Base-by-base conservation (phyloP, 92 coral and sea anemone species). In the Paragorgia papillata region DNA sequence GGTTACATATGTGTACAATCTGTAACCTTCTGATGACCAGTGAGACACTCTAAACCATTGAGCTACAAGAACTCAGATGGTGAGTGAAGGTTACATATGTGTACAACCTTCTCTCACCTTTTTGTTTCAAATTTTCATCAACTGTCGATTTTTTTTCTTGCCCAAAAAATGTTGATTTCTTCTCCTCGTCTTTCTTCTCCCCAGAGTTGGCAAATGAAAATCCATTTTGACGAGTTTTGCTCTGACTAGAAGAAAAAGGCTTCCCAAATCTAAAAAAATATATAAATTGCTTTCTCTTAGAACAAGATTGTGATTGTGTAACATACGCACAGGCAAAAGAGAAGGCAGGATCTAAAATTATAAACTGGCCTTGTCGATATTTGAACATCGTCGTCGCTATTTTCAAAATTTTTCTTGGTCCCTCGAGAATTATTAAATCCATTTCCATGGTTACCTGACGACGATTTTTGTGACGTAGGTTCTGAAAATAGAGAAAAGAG, bases 311-410 rank as follows among this genome's bases (percentile, higher is more conserved):
- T n/a, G n/a, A n/a, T n/a, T n/a, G n/a, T n/a, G n/a, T n/a, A n/a
- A n/a, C n/a, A n/a, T n/a, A n/a, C n/a, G n/a, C n/a, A n/a, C n/a
- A n/a, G n/a, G n/a, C n/a, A n/a, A n/a, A n/a, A n/a, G n/a, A n/a
- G n/a, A n/a, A n/a, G n/a, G n/a, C n/a, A n/a, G n/a, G n/a, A n/a
- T 18, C 22, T 65, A 1, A 2, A 31, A 0, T 1, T 37, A 5
- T 17, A 31, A 9, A 14, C 15, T 64, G 10, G 37, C 71, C 71
- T 20, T 18, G 71, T 65, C 25, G 71, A 3, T 2, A 35, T 25
- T 39, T 65, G 51, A 65, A 65, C 50, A 50, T 40, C 30, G 28
- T 32, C 71, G 1, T 65, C 71, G 27, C 71, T 39, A 0, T 39
- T 50, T 65, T 65, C 71, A 9, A 50, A 65, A 13, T 33, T n/a